Evolutionary conservation across 2,888 invertebrate species (phyloP), one percentile per base, ranked within the genome.

Genomic region (Lasioglossum malachurum): DNA sequence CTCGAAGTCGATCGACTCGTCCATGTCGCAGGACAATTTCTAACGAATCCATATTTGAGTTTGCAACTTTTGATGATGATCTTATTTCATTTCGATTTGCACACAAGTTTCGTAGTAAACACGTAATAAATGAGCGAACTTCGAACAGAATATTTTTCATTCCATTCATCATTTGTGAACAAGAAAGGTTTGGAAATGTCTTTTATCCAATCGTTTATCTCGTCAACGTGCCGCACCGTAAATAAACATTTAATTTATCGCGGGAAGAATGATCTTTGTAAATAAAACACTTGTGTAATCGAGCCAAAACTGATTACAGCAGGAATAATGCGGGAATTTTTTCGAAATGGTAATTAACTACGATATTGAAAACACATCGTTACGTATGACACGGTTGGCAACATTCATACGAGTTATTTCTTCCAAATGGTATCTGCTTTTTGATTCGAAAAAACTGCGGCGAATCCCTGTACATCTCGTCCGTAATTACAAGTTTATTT

Each of bases 401-500:
- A 23, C 69, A 1, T 67, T 19, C 12, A 4, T 23, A 12, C 38
- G 12, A 69, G 12, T 10, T 69, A 41, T 38, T n/a, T 69, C 38
- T 38, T 38, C n/a, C 23, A 41, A 35, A 67, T 19, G 2, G n/a
- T n/a, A 2, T 69, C 2, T 71, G 14, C 41, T 71, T 4, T 38
- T 38, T 41, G 23, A 71, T 71, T n/a, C 41, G 23, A 41, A 71
- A 38, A 71, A 71, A 71, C 12, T 4, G 19, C 23, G 19, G 23
- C 41, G 16, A 64, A 31, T 64, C 16, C 4, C 35, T n/a, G 38
- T 4, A 12, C 19, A 12, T 12, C 12, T n/a, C n/a, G 41, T n/a
- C n/a, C 69, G n/a, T n/a, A 71, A 71, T 71, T 41, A 71, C 38
- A 41, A n/a, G n/a, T 5, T 71, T 23, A n/a, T 23, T 67, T 67